phyloP scores from a whole-genome alignment of 2,797 vertebrate species.

The Dendrocincla fuliginosa region DNA sequence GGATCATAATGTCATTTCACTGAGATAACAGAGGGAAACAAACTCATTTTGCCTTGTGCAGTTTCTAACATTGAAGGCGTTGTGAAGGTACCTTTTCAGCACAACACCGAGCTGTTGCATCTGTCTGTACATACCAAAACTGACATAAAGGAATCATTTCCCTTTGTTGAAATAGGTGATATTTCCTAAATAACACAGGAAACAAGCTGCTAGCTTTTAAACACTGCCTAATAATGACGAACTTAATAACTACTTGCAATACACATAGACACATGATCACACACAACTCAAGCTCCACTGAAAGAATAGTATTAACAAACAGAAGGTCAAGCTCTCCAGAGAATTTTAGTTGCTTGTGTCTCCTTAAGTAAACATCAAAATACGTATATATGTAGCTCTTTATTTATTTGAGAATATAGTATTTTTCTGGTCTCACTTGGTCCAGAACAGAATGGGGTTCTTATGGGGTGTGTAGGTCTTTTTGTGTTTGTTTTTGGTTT shows the following conservation, averaged over 20 bases:
- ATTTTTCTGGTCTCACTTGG: background rate
- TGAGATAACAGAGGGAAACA: background rate
- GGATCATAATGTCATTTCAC: background rate
- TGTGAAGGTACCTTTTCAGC: background rate
- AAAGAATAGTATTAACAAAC: background rate
- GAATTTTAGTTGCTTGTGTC: background rate
- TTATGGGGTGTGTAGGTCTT: background rate
- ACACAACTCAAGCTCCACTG: background rate
- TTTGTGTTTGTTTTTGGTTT: background rate
- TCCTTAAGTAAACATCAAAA: background rate
- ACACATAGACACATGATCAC: accelerated
- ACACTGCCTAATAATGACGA: background rate
- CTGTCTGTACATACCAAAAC: background rate
- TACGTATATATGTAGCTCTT: background rate
- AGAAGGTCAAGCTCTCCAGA: background rate
- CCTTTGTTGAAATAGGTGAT: background rate
- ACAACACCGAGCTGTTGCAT: background rate
- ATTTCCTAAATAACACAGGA: background rate
- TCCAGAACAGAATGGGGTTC: background rate
- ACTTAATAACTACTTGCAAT: background rate
- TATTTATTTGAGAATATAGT: background rate
- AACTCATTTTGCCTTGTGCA: background rate
- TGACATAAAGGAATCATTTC: background rate
- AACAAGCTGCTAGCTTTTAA: background rate
- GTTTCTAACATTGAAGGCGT: background rate